Evolutionary conservation across 23 tunicate species (phyloP), one percentile per base, ranked within the genome.

Genomic region (Ciona savignyi): DNA sequence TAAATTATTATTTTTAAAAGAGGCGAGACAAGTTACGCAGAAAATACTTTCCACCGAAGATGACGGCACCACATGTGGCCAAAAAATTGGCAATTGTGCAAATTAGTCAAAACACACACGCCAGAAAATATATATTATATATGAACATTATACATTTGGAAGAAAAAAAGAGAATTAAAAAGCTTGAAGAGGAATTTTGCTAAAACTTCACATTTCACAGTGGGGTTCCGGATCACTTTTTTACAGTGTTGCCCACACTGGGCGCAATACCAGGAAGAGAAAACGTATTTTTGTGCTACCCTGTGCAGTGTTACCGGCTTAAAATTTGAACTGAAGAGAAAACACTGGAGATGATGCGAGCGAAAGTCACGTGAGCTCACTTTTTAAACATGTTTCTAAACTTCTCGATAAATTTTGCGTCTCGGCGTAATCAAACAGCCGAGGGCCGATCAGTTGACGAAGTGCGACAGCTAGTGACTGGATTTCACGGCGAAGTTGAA

Each of bases 371-470:
- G 56, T 42, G 56, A 42, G 56, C 56, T 42, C 56, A 42, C 56
- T 42, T 42, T 42, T 42, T 42, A 42, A 42, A 42, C 56, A 23
- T 4, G 51, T 33, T 33, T 75, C 67, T 21, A 75, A 15, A 19
- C 35, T 67, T 23, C 23, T 30, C 3, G 23, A 27, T 30, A 75
- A 11, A 62, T 82, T 77, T 27, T 82, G 70, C 15, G 83, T 26
- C 34, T 88, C 96, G 22, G 96, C 96, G 26, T 48, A 60, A 15
- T 82, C 84, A 25, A 82, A 66, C 60, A 88, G 73, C 15, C 71
- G 67, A 21, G 61, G 32, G 2, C 96, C 96, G 34, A 74, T 42
- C 2, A 65, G 78, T 23, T 35, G 19, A 31, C 77, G 31, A 2
- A 88, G 80, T n/a, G 80, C 72, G 27, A 33, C 30, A 51, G 96